Percentiles rank a stretch among this genome's conserved stretches.
Conservation (phyloP, 2,113 vertebrate genomes). For the Ceuthmochares aereus region DNA sequence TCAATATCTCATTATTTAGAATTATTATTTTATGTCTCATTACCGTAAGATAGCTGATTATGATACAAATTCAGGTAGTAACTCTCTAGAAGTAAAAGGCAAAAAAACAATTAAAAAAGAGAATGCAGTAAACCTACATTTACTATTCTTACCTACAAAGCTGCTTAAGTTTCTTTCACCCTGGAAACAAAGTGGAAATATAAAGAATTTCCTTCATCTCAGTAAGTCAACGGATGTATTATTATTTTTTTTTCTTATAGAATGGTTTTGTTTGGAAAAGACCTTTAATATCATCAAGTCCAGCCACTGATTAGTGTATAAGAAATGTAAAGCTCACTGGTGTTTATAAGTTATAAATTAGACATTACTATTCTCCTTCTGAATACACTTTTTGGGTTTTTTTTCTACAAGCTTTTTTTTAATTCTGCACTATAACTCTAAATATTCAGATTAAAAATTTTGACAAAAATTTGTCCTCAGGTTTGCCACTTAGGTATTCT, state of each 20-base stretch:
- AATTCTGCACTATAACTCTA: neutral
- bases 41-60: neutral
- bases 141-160: neutral
- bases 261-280: no score
- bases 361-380: neutral
- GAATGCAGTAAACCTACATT: neutral
- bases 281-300: no score
- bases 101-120: neutral
- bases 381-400: neutral
- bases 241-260: no score
- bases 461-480: neutral
- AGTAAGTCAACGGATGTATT: neutral
- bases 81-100: neutral
- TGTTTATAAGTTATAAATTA: neutral
- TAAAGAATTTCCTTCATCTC: neutral
- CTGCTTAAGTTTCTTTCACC: neutral
- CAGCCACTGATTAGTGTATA: neutral
- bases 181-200: neutral
- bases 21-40: neutral
- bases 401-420: neutral
- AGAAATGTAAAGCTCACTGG: neutral
- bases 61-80: neutral
- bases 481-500: neutral
- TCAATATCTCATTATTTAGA: neutral
- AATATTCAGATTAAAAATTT: neutral